A percentile compares a stretch with the other conserved stretches of the same genome.
These are phyloP conservation scores for Drosophila helvetica DNA, from an alignment of 2,888 invertebrate species.

Conservation along the genomic window DNA sequence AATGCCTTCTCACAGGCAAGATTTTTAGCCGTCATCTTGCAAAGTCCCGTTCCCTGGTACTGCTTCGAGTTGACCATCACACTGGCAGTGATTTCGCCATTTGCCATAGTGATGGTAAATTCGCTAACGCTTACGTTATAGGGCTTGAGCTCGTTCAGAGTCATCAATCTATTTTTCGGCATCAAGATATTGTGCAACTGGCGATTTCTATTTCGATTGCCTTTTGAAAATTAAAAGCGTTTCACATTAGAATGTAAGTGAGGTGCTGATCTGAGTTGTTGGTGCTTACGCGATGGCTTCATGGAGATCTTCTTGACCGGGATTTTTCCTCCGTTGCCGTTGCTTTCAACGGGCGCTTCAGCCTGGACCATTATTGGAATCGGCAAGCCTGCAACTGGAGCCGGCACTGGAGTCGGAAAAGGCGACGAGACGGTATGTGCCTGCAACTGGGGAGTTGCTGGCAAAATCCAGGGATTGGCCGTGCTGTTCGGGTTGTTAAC, in stretches of 20 bases:
- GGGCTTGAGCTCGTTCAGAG: slow-evolving; percentile 91
- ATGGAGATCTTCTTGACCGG: slow-evolving; percentile 82
- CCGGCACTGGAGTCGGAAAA: slow-evolving; percentile 10
- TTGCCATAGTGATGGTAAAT: slow-evolving; percentile 79
- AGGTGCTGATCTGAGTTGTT: neutral
- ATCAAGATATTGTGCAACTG: slow-evolving; percentile 89
- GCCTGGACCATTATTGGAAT: too few species aligned
- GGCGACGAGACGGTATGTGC: too few species aligned
- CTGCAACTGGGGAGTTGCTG: too few species aligned
- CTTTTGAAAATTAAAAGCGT: slow-evolving; percentile 61
- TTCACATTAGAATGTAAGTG: neutral
- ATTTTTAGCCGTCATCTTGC: slow-evolving; percentile 88
- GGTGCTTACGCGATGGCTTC: slow-evolving; percentile 81
- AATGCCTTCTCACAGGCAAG: slow-evolving; percentile 91
- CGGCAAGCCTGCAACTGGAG: too few species aligned
- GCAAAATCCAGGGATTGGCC: too few species aligned
- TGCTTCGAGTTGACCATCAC: slow-evolving; percentile 87
- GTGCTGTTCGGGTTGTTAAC: slow-evolving; percentile 60
- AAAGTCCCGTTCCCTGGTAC: slow-evolving; percentile 85
- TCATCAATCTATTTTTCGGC: slow-evolving; percentile 94
- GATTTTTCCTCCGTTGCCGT: slow-evolving; percentile 61
- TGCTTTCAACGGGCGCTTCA: too few species aligned
- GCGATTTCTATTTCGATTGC: slow-evolving; percentile 86
- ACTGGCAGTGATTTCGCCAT: slow-evolving; percentile 83
- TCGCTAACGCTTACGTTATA: slow-evolving; percentile 79